Evolutionary conservation across 2,113 vertebrate species (phyloP).

Genomic region (Anolis sagrei): DNA sequence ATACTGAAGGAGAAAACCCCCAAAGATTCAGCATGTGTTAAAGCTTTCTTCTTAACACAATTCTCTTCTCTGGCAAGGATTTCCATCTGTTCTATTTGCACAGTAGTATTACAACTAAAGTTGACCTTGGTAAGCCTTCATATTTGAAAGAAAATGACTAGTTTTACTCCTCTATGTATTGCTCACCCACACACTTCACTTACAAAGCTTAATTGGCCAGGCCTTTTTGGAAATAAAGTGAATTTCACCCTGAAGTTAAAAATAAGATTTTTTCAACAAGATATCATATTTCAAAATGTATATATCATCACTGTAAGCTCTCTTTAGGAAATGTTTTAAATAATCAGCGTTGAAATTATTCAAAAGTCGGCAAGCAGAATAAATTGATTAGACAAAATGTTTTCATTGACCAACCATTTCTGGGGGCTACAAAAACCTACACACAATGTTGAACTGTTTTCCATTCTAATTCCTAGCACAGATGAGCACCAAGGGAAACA

Average conservation of each 20-base stretch:
- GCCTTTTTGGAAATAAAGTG: background rate
- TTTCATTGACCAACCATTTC: background rate
- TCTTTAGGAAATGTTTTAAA: constrained; percentile 15
- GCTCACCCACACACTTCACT: background rate
- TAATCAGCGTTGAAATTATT: constrained; percentile 20
- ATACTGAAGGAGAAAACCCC: background rate
- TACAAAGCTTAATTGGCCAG: constrained; percentile 1
- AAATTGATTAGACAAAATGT: constrained; percentile 44
- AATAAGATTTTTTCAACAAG: background rate
- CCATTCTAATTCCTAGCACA: background rate
- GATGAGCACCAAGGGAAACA: constrained; percentile 4
- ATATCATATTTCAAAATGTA: background rate
- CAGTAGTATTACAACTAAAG: background rate
- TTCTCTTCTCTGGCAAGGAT: background rate
- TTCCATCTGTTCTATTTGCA: background rate
- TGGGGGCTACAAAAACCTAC: background rate
- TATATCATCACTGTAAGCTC: background rate
- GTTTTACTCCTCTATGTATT: background rate
- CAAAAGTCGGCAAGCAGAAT: background rate
- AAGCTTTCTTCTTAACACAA: too few species aligned
- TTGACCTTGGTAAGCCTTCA: background rate
- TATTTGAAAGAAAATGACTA: background rate
- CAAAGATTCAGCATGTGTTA: background rate
- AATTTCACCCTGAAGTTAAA: constrained; percentile 1
- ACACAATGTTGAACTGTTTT: background rate